Conservation (phyloP, 2,888 invertebrate species). For the Luperina testacea region DNA sequence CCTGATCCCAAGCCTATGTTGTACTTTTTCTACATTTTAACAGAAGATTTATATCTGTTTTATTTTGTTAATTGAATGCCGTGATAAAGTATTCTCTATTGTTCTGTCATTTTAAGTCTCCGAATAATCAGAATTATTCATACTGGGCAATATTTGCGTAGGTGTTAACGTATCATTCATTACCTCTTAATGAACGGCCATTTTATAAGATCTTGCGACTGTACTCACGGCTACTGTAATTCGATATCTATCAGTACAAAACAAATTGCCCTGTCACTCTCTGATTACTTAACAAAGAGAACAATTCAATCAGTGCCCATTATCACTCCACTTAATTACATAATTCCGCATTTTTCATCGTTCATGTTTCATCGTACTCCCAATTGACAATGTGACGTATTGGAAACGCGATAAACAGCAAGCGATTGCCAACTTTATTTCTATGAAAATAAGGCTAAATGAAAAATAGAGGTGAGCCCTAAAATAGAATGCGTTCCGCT, state of each 20-base stretch:
- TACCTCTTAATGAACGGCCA: constrained; percentile 26
- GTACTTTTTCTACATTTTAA: neutral
- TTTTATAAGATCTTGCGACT: constrained; percentile 19
- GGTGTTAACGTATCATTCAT: constrained; percentile 19
- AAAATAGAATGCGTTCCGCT: constrained; percentile 73
- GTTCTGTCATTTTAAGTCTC: neutral
- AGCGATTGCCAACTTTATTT: constrained; percentile 43
- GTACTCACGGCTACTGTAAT: constrained; percentile 42
- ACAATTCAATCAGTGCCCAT: constrained; percentile 53
- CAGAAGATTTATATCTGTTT: neutral
- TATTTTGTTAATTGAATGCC: neutral
- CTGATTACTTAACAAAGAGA: constrained; percentile 51
- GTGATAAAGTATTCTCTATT: neutral
- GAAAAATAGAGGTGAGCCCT: constrained; percentile 54
- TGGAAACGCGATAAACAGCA: constrained; percentile 5
- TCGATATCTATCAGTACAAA: constrained; percentile 41
- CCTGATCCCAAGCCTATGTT: neutral
- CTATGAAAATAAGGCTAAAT: constrained; percentile 27
- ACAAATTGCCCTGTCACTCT: constrained; percentile 60
- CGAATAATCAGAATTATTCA: neutral
- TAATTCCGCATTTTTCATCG: constrained; percentile 52
- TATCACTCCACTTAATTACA: constrained; percentile 58
- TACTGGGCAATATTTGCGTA: constrained; percentile 25
- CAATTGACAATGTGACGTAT: constrained; percentile 50
- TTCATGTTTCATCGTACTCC: neutral